Base-by-base conservation (phyloP, 2,797 vertebrate species). In the Gambelia wislizenii region DNA sequence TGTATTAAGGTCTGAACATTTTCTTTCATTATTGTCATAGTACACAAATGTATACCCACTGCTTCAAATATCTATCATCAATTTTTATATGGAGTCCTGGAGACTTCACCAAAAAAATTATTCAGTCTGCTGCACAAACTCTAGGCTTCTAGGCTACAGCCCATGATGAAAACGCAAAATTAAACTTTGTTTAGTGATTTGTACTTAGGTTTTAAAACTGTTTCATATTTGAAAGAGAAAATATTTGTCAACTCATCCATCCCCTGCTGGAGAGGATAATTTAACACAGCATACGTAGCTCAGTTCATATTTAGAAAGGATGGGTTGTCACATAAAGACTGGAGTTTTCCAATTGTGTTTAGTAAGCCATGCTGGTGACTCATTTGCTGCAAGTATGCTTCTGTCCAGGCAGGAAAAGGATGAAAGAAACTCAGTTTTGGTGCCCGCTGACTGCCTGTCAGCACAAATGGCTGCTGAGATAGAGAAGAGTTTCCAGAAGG, bases 41-140 rank as follows among this genome's bases (percentile, higher is more conserved):
- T 69, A 54, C n/a, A 44, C 36, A 52, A 77, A 84, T 56, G 25
- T 42, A 77, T 42, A 89, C 18, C 6, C 30, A 72, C 39, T 44
- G n/a, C 30, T 70, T 80, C 5, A 70, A 81, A 87, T 87, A 69
- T 67, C 36, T 87, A 44, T 70, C 36, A 56, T 81, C 49, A 72
- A 7, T 39, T 70, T 22, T 70, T 54, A 39, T 42, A 52, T 49
- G n/a, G 36, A 87, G 72, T 72, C 9, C 39, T n/a, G 47, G 12
- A n/a, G 36, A 72, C 54, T 44, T 81, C 30, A 56, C 27, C 56
- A 70, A 70, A 39, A 30, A n/a, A 20, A 39, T 70, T 70, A 39
- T 49, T 79, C 59, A 81, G 56, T 87, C 36, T 59, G 27, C 4
- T 79, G 12, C 49, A 81, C 4, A 81, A n/a, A 39, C 25, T n/a